A percentile compares a stretch with the other conserved stretches of the same genome.
Evolutionary conservation across 2,113 vertebrate species (phyloP).

Genomic region (Cephalopterus ornatus): DNA sequence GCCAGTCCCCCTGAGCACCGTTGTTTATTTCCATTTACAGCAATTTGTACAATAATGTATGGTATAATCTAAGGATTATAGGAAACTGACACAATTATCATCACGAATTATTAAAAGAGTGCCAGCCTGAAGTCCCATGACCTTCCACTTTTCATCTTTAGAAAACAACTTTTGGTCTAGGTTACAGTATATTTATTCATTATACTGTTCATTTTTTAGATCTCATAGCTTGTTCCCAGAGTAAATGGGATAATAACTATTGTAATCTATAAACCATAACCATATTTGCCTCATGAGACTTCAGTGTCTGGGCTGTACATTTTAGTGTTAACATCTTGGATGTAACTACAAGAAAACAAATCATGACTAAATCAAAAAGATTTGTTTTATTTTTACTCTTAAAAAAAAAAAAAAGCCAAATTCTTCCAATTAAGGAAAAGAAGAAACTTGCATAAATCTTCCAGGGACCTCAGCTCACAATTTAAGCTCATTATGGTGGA

Average conservation of each 20-base stretch:
- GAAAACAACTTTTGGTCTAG: background rate
- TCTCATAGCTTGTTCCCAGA: background rate
- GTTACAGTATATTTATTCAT: background rate
- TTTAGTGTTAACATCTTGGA: background rate
- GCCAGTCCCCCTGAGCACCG: background rate
- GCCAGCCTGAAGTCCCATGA: background rate
- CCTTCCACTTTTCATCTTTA: background rate
- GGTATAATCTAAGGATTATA: background rate
- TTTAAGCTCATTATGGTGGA: background rate
- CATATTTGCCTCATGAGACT: background rate
- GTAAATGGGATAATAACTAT: background rate
- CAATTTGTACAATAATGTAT: background rate
- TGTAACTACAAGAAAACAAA: background rate
- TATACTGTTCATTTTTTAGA: background rate
- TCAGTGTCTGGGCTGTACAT: background rate
- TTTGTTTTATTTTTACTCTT: background rate
- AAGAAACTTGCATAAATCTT: background rate
- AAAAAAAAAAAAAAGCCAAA: background rate
- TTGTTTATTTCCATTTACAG: background rate
- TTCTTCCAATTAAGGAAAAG: background rate
- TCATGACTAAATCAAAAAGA: background rate
- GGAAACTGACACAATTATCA: background rate
- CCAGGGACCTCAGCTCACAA: background rate
- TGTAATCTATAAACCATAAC: background rate
- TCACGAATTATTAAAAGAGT: background rate